Base-by-base conservation (phyloP, 2,888 invertebrate genomes). In the Trichopria drosophilae region DNA sequence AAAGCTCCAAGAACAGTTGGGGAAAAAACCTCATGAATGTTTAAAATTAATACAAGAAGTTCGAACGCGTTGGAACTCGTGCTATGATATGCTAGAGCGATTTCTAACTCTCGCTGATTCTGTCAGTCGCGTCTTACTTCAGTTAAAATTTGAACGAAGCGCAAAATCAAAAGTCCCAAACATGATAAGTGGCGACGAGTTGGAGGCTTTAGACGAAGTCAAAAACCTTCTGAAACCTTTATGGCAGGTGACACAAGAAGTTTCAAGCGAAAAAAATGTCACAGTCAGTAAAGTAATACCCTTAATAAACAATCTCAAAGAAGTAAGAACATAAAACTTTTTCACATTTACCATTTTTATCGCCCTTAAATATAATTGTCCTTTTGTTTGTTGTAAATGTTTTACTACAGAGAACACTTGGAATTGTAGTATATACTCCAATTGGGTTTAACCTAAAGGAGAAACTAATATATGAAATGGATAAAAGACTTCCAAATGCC, bases 1-100 rank as follows among this genome's bases (percentile, higher is more conserved):
- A 37, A 10, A n/a, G 15, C 31, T 31, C 10, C 31, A 31, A 7
- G 15, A 31, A 31, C 13, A 31, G 10, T 6, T 6, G 6, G 10
- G 7, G 6, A n/a, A 31, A 12, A 31, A n/a, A 31, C 3, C 3
- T 10, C 12, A 6, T n/a, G n/a, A n/a, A n/a, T n/a, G n/a, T n/a
- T n/a, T n/a, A n/a, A 32, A 32, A 32, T 32, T 32, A 32, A 32
- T 32, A 12, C 32, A 32, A 9, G 32, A 32, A 32, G 32, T 31
- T 31, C n/a, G n/a, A n/a, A n/a, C n/a, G n/a, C n/a, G n/a, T n/a
- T n/a, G n/a, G n/a, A n/a, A n/a, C n/a, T n/a, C n/a, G 2, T 37
- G 22, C 24, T 37, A 23, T 5, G 37, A 37, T 6, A 37, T 37
- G 37, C 2, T 37, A 22, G 22, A 37, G 5, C 22, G 37, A 12